Evolutionary conservation across 2,113 vertebrate genomes (phyloP).

Genomic region (Festucalex cinctus): DNA sequence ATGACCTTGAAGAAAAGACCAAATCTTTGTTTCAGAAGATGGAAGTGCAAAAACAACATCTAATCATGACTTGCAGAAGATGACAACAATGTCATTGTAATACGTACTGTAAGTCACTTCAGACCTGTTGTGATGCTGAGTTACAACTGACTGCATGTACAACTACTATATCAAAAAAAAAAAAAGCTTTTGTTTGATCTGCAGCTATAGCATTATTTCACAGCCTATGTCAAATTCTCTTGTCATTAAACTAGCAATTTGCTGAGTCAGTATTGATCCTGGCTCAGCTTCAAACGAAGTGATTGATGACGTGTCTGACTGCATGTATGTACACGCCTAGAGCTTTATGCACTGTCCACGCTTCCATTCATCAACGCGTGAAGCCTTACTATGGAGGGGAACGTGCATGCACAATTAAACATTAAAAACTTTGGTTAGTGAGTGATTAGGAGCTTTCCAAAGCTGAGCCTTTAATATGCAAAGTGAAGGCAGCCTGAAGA

Average conservation of each 20-base stretch:
- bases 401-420: background rate
- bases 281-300: conserved; percentile 17
- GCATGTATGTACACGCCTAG: background rate
- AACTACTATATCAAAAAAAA: too few relatives aligned
- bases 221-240: background rate
- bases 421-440: conserved; percentile 15
- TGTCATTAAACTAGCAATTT: background rate
- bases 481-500: conserved; percentile 9
- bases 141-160: background rate
- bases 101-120: background rate
- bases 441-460: conserved; percentile 27
- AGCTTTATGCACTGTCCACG: conserved; percentile 9
- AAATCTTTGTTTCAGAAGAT: too few relatives aligned
- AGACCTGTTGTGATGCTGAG: background rate
- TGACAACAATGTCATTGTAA: background rate
- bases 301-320: background rate
- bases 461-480: conserved; percentile 35
- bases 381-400: conserved; percentile 2
- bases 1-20: too few relatives aligned
- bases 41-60: conserved; percentile 4
- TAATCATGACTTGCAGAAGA: background rate
- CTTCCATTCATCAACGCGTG: conserved; percentile 9
- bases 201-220: background rate
- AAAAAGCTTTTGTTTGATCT: background rate
- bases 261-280: background rate